Evolutionary conservation across 2,888 invertebrate species (phyloP).

Genomic region (Harpalus rubripes): DNA sequence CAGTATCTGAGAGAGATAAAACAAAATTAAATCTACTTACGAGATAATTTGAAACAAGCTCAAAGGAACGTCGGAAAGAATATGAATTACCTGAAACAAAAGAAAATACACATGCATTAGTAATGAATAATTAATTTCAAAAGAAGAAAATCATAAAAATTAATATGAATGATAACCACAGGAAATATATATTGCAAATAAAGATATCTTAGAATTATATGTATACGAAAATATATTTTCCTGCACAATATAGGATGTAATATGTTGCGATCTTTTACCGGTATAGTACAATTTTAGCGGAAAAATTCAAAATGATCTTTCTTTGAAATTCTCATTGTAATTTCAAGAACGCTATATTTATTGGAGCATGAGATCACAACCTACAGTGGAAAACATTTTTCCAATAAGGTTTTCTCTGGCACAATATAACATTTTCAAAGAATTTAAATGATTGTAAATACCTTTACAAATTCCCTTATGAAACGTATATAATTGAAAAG

Average conservation of each 20-base stretch:
- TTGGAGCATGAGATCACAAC: neutral
- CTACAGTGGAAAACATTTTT: neutral
- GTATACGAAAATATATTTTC: no score
- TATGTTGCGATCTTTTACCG: neutral
- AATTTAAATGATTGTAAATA: neutral
- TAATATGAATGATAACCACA: no score
- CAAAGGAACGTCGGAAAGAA: no score
- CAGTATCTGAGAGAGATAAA: no score
- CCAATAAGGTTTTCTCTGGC: neutral
- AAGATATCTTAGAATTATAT: no score
- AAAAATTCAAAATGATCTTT: conserved; percentile 1
- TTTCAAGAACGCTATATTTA: neutral
- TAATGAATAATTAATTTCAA: no score
- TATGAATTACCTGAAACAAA: no score
- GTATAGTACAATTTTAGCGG: neutral
- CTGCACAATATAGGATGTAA: neutral
- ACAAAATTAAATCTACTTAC: no score
- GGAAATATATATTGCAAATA: no score
- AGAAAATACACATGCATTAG: no score
- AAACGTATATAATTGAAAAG: conserved; percentile 3
- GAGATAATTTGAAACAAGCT: no score
- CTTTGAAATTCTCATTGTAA: neutral
- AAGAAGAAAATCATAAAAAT: no score
- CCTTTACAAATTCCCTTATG: neutral
- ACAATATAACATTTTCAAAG: neutral